These are phyloP conservation scores for Lamellibrachia columna DNA, from an alignment of 2,888 invertebrate genomes.

Conservation along the genomic window DNA sequence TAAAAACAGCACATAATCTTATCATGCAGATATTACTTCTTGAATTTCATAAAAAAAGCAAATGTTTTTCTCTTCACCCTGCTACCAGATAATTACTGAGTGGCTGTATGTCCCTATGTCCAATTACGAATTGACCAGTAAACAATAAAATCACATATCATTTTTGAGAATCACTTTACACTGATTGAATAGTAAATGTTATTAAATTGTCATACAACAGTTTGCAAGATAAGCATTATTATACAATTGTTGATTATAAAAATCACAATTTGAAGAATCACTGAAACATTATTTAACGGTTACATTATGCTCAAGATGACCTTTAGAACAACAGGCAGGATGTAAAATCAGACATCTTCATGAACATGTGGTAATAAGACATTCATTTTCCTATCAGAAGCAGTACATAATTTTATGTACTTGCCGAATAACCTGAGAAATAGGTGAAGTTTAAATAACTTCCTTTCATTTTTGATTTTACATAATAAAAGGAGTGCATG, in stretches of 20 bases:
- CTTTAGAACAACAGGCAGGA: not conserved
- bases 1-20: too few species aligned
- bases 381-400: not conserved
- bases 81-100: too few species aligned
- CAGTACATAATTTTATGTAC: not conserved
- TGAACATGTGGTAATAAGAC: not conserved
- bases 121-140: too few species aligned
- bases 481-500: not conserved
- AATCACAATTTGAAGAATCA: not conserved
- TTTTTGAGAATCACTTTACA: not conserved
- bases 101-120: too few species aligned
- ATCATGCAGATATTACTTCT: too few species aligned
- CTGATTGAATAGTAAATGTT: not conserved
- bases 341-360: not conserved
- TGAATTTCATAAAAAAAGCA: too few species aligned
- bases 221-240: too few species aligned
- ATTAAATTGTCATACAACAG: too few species aligned
- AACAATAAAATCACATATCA: not conserved
- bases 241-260: not conserved
- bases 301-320: not conserved
- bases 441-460: not conserved
- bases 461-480: not conserved
- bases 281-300: not conserved
- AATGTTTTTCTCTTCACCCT: too few species aligned
- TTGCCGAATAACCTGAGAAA: not conserved